Base-by-base conservation (phyloP, 2,113 vertebrate species). In the Albula goreensis region DNA sequence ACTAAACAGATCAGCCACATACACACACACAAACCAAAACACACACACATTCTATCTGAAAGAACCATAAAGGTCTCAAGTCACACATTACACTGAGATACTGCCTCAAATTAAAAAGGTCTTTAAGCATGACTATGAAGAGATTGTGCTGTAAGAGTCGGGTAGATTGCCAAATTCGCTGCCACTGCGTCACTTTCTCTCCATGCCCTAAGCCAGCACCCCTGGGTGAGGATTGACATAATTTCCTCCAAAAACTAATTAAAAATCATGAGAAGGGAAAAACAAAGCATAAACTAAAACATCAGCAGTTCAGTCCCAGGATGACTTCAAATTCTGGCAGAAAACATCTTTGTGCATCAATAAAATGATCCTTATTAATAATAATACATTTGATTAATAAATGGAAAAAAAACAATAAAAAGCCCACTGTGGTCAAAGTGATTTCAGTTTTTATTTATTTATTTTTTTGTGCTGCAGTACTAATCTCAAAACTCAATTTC, bases 401-500 rank as follows among this genome's bases (percentile, higher is more conserved):
- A 84, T 22, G 49, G 25, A 50, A 13, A 13, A 80, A 50, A 60
- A 3, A n/a, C 57, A 83, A 83, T 31, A 89, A 83, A n/a, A 89
- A 85, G 49, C 84, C 56, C 74, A 41, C 31, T 41, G 31, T 1
- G 31, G 31, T 41, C 81, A 3, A 50, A 88, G 88, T 88, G n/a
- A 51, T 83, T 48, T 85, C 51, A 88, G 52, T 82, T 25, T 86
- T 31, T 87, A 89, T 91, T 17, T n/a, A n/a, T n/a, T 87, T 85
- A 88, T 74, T 89, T 90, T 88, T 89, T 88, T 88, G 50, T 78
- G 10, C 80, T 49, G 83, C 48, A 86, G 49, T 81, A 78, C 85
- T 92, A 91, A 93, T 92, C 92, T 89, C 85, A 63, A 87, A 91
- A 90, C 83, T 89, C 88, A 10, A 87, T 89, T 91, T 82, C 19